Conservation (phyloP, 2,888 invertebrate species). For the Phragmatobia fuliginosa region DNA sequence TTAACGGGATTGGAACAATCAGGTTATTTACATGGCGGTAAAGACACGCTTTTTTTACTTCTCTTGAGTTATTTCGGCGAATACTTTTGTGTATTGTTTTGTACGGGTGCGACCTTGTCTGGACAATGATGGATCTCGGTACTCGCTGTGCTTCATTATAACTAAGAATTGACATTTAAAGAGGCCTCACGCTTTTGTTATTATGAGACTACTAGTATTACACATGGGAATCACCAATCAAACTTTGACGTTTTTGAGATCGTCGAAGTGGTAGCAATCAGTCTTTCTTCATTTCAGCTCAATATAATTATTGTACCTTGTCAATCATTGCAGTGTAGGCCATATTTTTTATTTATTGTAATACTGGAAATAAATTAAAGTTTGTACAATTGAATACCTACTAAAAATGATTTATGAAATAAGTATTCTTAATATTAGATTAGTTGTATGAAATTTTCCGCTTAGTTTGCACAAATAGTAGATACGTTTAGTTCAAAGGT, state of each 20-base stretch:
- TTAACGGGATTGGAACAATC: slow-evolving; percentile 58
- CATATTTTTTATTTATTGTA: slow-evolving; percentile 68
- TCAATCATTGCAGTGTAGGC: slow-evolving; percentile 74
- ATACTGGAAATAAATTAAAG: slow-evolving; percentile 77
- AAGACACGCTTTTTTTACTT: slow-evolving; percentile 43
- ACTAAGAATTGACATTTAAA: slow-evolving; percentile 59
- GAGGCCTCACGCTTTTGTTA: slow-evolving; percentile 64
- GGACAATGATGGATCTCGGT: slow-evolving; percentile 76
- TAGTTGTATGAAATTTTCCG: no score
- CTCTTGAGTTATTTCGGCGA: slow-evolving; percentile 42
- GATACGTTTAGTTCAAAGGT: no score
- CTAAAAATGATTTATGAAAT: no score
- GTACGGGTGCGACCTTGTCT: slow-evolving; percentile 67
- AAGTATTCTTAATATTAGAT: no score
- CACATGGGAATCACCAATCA: slow-evolving; percentile 86
- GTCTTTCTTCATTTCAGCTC: slow-evolving; percentile 67
- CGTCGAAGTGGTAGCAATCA: slow-evolving; percentile 72
- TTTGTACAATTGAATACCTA: slow-evolving; percentile 38
- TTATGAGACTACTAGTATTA: slow-evolving; percentile 81
- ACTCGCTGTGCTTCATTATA: slow-evolving; percentile 56
- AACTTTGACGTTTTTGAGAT: slow-evolving; percentile 80
- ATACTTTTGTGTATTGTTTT: slow-evolving; percentile 68
- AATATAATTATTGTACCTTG: slow-evolving; percentile 72
- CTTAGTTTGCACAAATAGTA: no score
- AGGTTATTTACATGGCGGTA: slow-evolving; percentile 40